Evolutionary conservation across 2,888 invertebrate genomes (phyloP).

Genomic region (Campaea margaritaria): DNA sequence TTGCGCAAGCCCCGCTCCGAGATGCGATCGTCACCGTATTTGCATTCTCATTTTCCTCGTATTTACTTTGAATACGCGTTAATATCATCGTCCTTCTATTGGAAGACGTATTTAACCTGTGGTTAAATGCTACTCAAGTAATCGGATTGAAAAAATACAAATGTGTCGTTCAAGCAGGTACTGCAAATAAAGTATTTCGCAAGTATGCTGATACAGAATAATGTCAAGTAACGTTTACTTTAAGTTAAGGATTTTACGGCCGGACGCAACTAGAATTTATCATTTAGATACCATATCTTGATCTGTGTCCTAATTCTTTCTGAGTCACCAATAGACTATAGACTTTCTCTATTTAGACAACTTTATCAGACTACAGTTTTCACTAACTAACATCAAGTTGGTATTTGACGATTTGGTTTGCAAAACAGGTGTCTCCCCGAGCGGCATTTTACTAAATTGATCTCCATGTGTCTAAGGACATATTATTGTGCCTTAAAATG

Average conservation of each 20-base stretch:
- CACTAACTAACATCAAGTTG: no score
- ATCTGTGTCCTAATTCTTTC: neutral
- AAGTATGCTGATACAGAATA: conserved; percentile 26
- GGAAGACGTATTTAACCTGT: conserved; percentile 37
- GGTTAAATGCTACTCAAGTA: conserved; percentile 19
- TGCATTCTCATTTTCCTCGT: conserved; percentile 66
- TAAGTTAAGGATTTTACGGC: conserved; percentile 17
- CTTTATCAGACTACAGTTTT: no score
- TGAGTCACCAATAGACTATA: neutral
- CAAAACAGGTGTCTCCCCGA: no score
- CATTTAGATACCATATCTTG: conserved; percentile 9
- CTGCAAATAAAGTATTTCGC: conserved; percentile 17
- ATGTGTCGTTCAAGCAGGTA: conserved; percentile 13
- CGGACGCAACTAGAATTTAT: conserved; percentile 15
- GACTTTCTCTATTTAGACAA: no score
- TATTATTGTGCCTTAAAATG: no score
- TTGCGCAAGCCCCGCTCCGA: conserved; percentile 66
- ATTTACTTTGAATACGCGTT: conserved; percentile 68
- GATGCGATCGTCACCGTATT: conserved; percentile 57
- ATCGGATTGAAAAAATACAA: conserved; percentile 32
- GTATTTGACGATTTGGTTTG: no score
- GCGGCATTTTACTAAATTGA: no score
- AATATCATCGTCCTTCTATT: conserved; percentile 63
- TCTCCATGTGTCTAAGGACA: no score
- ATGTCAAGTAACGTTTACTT: conserved; percentile 19